Evolutionary conservation across 2,797 vertebrate genomes (phyloP), one percentile per base, ranked within the genome.

Genomic region (Trachurus trachurus): DNA sequence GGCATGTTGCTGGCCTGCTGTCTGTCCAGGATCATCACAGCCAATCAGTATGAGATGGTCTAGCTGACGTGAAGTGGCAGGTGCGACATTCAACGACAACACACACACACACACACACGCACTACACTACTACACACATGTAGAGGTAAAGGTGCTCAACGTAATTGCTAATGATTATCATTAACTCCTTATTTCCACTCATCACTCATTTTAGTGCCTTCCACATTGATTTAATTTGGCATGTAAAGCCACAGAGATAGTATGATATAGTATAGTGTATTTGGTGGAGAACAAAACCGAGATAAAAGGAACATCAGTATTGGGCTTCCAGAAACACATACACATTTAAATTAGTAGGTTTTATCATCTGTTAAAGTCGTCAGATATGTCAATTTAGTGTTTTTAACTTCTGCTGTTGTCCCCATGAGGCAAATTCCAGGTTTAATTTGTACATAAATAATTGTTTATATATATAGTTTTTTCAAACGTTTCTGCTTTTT

Each of bases 11-110:
- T 99, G 95, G 98, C 98, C 37, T 99, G 98, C 94, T 99, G 98
- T 92, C 97, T 99, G 92, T 99, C 98, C 83, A 96, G 97, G 93
- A 98, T 99, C 96, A 99, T 99, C 94, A 99, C 98, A 90, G 98
- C 98, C 96, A 99, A 99, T 95, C 98, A 99, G 90, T 99, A 99
- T 6, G 98, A 99, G 94, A 99, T 99, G 98, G 98, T 99, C 94
- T 99, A 99, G 97, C 89, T 84, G 96, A 91, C 63, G 87, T 87
- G 87, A 81, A 2, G 64, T 79, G 88, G 86, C 89, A 93, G 93
- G 92, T 93, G 66, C 77, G 6, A 26, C 16, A 17, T 56, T 42
- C 37, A 58, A 26, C 34, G 1, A 58, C n/a, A 2, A 9, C 47
- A 68, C 34, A 66, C 9, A 42, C 19, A 58, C 34, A 9, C 47